These are phyloP conservation scores for Sebastes vulpes DNA, from an alignment of 2,797 vertebrate species.

Conservation along the genomic window DNA sequence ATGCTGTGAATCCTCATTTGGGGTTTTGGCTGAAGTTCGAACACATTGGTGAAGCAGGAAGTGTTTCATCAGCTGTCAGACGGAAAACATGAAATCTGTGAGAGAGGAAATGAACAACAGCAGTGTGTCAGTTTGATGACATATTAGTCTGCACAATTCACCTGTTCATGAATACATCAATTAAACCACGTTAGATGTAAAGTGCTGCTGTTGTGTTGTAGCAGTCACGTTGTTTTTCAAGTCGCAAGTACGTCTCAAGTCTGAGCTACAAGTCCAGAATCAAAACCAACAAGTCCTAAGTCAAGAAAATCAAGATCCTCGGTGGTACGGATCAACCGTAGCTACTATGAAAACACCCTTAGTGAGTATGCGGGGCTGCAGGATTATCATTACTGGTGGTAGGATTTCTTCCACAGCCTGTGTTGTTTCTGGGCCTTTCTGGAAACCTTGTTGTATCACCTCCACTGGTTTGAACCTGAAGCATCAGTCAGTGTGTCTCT, in stretches of 20 bases:
- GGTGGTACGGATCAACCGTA: too few species aligned
- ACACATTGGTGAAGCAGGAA: not conserved
- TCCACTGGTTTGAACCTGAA: not conserved
- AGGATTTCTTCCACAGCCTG: not conserved
- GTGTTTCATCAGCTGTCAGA: not conserved
- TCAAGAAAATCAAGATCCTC: not conserved
- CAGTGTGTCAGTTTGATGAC: not conserved
- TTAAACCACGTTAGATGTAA: not conserved
- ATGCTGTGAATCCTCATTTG: not conserved
- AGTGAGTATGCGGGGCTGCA: not conserved
- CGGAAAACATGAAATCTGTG: not conserved
- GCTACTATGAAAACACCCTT: too few species aligned
- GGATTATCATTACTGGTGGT: not conserved
- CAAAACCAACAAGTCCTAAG: not conserved
- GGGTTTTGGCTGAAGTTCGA: not conserved
- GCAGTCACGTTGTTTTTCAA: not conserved
- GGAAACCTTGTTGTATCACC: not conserved
- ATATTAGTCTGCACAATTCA: not conserved
- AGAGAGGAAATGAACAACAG: not conserved
- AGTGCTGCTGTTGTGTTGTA: not conserved
- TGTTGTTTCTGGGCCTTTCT: not conserved
- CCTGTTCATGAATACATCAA: not conserved
- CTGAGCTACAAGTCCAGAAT: too few species aligned
- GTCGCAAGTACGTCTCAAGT: not conserved
- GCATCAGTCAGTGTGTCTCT: not conserved